Conservation (phyloP, 2,113 vertebrate genomes). For the Tyto alba region DNA sequence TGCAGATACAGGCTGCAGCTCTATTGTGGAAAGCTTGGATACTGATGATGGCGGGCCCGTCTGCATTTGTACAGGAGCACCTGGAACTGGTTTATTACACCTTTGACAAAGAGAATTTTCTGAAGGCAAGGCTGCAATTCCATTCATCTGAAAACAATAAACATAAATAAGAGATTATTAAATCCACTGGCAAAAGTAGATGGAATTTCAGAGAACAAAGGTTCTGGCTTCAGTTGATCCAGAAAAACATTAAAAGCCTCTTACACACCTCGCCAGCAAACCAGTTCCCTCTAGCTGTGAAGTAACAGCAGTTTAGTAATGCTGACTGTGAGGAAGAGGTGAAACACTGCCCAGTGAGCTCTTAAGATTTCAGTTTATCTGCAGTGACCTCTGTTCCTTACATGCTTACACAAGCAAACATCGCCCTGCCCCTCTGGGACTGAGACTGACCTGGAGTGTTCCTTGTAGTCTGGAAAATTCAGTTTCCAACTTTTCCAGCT, state of each 20-base stretch:
- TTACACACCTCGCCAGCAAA: neutral
- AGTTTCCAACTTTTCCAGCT: slow-evolving; percentile 72
- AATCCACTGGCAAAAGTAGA: neutral
- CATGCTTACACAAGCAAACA: neutral
- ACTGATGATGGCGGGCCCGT: neutral
- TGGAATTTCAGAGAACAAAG: neutral
- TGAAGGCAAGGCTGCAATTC: neutral
- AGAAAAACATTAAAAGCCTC: neutral
- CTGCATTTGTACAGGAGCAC: neutral
- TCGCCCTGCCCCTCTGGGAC: neutral
- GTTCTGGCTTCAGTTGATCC: neutral
- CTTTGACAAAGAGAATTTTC: slow-evolving; percentile 38
- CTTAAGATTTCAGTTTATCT: neutral
- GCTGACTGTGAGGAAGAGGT: neutral
- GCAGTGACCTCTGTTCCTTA: neutral
- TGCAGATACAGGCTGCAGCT: neutral
- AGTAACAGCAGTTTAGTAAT: neutral
- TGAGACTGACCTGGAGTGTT: slow-evolving; percentile 67
- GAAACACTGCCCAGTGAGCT: neutral
- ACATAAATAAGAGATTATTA: neutral
- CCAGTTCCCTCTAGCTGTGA: neutral
- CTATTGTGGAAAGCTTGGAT: neutral
- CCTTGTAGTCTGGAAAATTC: slow-evolving; percentile 72
- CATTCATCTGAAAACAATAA: slow-evolving; percentile 20
- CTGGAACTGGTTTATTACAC: neutral